Evolutionary conservation across 2,797 vertebrate genomes (phyloP), one percentile per base, ranked within the genome.

Genomic region (Artibeus lituratus): DNA sequence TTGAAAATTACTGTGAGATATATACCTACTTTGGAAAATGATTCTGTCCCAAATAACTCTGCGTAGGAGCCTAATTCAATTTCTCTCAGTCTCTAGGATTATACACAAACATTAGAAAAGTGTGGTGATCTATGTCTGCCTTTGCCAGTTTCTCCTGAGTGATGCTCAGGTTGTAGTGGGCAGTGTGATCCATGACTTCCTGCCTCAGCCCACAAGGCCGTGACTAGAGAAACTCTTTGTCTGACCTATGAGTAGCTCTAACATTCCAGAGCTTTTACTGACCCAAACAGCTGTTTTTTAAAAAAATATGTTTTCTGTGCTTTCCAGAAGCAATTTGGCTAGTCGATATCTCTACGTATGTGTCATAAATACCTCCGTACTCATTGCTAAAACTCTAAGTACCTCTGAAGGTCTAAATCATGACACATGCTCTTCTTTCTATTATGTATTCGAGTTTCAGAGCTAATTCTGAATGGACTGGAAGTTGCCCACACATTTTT

Each of bases 391-490:
- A 72, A 8, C 6, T 78, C 19, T 44, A 91, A 83, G 88, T 65
- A 53, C 37, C 73, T 37, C 59, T 70, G 53, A 77, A 91, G 47
- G 32, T 85, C 35, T 91, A 57, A 94, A 87, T 90, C 73, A 80
- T 85, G 88, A 91, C 42, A 95, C 88, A 77, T 7, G 18, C 2
- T 90, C 70, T 93, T 94, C 90, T 92, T 94, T 87, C 94, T 95
- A 47, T 94, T 92, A 82, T 83, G 74, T 78, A 81, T 80, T 95
- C 35, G 73, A 96, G 51, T 72, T 92, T 87, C 76, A 87, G 93
- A 96, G 90, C 6, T 55, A 83, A 95, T 93, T 95, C 72, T 97
- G 94, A 97, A 97, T 97, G 96, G 96, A 94, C 77, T 94, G 26
- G 76, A 97, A 94, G 59, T 91, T 86, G 96, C 95, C 97, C 91